phyloP scores from a whole-genome alignment of 2,888 invertebrate species.

The Camponotus fellah region DNA sequence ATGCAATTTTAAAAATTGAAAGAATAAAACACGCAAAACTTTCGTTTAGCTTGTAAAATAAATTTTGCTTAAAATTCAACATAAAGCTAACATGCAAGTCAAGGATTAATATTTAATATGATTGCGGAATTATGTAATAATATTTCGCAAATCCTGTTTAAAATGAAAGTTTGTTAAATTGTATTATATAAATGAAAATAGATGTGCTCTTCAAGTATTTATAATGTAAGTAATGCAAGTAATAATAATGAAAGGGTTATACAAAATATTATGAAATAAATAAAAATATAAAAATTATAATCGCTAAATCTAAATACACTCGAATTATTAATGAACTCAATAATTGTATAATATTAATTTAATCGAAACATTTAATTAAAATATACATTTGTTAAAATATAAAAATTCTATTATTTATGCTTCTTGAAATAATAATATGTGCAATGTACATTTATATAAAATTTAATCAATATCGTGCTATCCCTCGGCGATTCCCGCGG shows the following conservation, averaged over 20 bases:
- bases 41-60: background rate
- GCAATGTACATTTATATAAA: background rate
- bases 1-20: background rate
- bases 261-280: background rate
- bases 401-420: background rate
- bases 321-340: no score
- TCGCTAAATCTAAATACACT: no score
- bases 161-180: background rate
- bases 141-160: background rate
- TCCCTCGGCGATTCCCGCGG: background rate
- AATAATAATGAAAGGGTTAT: background rate
- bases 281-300: background rate
- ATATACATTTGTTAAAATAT: no score
- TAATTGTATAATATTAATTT: background rate
- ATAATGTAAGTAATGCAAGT: no score
- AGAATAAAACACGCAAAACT: background rate
- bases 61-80: background rate
- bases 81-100: background rate
- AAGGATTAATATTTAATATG: background rate
- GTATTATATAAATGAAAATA: no score
- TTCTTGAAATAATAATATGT: background rate
- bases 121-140: no score
- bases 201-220: no score
- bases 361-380: background rate
- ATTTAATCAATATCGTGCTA: background rate